Evolutionary conservation across 2,888 invertebrate species (phyloP).

Genomic region (Seira musarum): DNA sequence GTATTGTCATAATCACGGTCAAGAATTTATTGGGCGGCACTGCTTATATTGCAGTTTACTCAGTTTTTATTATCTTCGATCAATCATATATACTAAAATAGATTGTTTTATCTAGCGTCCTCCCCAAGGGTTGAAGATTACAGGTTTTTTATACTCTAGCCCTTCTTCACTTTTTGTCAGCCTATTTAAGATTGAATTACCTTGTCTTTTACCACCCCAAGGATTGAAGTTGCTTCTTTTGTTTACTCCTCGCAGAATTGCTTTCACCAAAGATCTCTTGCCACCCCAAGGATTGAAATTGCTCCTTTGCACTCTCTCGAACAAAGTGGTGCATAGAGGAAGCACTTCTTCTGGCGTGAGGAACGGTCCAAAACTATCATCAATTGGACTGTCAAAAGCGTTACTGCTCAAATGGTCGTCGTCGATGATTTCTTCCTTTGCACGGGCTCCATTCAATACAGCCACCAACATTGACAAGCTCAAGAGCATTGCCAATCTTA

Average conservation of each 20-base stretch:
- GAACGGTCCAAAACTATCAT: conserved; percentile 11
- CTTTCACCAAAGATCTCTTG: conserved; percentile 28
- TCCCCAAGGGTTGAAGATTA: conserved; percentile 55
- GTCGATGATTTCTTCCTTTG: conserved; percentile 32
- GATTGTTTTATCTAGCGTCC: no score
- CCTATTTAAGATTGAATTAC: background rate
- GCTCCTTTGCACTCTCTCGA: background rate
- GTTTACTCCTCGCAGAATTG: conserved; percentile 36
- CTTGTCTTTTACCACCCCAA: conserved; percentile 21
- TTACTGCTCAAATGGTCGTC: conserved; percentile 8
- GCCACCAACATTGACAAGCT: no score
- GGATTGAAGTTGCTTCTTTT: conserved; percentile 7
- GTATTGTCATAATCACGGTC: no score
- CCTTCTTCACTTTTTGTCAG: background rate
- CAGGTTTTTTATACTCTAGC: no score
- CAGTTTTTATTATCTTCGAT: no score
- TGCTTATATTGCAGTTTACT: no score
- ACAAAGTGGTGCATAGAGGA: conserved; percentile 34
- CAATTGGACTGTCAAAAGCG: background rate
- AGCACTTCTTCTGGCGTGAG: conserved; percentile 34
- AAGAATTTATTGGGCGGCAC: no score
- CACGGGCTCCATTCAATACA: background rate
- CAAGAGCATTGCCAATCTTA: no score
- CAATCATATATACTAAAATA: no score
- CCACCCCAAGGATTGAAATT: background rate